Evolutionary conservation across 2,888 invertebrate genomes (phyloP).

Genomic region (Agelastica alni): DNA sequence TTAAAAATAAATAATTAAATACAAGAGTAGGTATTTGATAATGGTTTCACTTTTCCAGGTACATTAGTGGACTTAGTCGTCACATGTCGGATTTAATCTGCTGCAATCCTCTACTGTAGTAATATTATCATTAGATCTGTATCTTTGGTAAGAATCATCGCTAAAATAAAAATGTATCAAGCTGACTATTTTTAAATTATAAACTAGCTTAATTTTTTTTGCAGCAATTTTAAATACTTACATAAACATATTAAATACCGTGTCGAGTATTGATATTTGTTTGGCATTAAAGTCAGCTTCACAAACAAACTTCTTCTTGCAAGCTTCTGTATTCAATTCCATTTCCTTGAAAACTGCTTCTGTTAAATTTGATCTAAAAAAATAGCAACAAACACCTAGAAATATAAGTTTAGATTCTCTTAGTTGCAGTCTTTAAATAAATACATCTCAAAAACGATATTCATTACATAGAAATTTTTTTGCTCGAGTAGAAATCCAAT

Average conservation of each 20-base stretch:
- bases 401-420: too few relatives aligned
- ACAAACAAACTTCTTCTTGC: conserved; percentile 60
- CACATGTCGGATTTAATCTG: conserved; percentile 29
- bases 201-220: not conserved
- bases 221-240: conserved; percentile 22
- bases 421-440: too few relatives aligned
- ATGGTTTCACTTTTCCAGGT: too few relatives aligned
- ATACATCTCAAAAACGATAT: too few relatives aligned
- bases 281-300: conserved; percentile 58
- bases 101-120: conserved; percentile 31
- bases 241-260: conserved; percentile 41
- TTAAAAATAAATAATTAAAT: too few relatives aligned
- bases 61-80: too few relatives aligned
- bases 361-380: conserved; percentile 40
- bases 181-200: too few relatives aligned
- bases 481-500: too few relatives aligned
- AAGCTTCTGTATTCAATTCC: conserved; percentile 50
- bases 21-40: too few relatives aligned
- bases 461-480: too few relatives aligned
- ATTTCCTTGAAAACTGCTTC: conserved; percentile 49
- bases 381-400: too few relatives aligned
- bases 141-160: conserved; percentile 35
- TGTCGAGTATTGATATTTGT: conserved; percentile 45
- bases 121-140: conserved; percentile 30
- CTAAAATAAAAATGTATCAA: too few relatives aligned